A percentile compares a stretch with the other conserved stretches of the same genome.
These are phyloP conservation scores for Drosophila barbarae DNA, from an alignment of 2,888 invertebrate genomes.

Conservation along the genomic window DNA sequence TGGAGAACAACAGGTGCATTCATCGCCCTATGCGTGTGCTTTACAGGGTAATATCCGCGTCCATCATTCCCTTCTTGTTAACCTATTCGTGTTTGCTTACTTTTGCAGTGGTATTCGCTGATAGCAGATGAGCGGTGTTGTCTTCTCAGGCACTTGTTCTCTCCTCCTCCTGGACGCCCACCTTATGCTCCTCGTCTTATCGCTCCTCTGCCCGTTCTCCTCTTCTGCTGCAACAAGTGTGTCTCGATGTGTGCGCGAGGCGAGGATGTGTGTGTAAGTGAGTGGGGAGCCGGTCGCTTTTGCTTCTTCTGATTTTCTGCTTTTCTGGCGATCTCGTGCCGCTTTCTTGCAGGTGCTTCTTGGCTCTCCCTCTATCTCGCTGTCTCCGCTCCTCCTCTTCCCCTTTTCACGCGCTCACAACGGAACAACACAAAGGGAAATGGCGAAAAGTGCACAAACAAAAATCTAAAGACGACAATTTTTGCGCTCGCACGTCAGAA, in stretches of 20 bases:
- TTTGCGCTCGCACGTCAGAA: conserved; percentile 42
- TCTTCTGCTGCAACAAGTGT: conserved; percentile 64
- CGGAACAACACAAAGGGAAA: conserved; percentile 29
- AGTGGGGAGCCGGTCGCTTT: conserved; percentile 40
- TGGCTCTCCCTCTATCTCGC: conserved; percentile 18
- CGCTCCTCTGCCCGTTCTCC: conserved; percentile 16
- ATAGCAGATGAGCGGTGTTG: conserved; percentile 43
- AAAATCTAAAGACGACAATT: conserved; percentile 40
- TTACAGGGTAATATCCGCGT: conserved; percentile 6
- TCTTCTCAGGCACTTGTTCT: conserved; percentile 60
- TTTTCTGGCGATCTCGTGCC: conserved; percentile 44
- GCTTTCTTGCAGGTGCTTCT: conserved; percentile 43
- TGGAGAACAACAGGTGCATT: not conserved
- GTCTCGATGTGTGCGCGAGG: conserved; percentile 28
- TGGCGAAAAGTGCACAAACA: conserved; percentile 45
- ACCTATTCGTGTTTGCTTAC: conserved; percentile 46
- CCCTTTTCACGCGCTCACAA: conserved; percentile 13
- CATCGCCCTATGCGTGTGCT: not conserved
- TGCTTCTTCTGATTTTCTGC: conserved; percentile 29
- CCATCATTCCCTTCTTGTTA: conserved; percentile 22
- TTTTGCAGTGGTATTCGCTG: conserved; percentile 61
- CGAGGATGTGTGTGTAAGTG: conserved; percentile 4
- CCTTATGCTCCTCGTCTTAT: conserved; percentile 20
- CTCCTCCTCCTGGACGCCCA: conserved; percentile 7
- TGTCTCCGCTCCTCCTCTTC: conserved; percentile 5